phyloP scores from a whole-genome alignment of 2,797 vertebrate species.

The Otus scops region DNA sequence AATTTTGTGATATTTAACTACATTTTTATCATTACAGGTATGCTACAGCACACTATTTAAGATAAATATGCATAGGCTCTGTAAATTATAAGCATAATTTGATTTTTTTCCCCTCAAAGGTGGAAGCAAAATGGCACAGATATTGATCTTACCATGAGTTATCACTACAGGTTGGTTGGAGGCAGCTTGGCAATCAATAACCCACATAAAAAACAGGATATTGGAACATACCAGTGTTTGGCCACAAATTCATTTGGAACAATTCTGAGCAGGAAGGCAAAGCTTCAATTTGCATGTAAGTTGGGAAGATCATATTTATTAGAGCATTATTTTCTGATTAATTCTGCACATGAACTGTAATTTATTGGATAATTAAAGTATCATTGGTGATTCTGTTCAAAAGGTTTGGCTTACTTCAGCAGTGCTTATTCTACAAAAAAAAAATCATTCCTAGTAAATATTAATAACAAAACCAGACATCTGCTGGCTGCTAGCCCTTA shows the following conservation, averaged over 20 bases:
- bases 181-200: conserved; percentile 75
- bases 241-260: conserved; percentile 79
- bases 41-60: conserved; percentile 36
- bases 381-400: neutral
- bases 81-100: conserved; percentile 63
- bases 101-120: conserved; percentile 71
- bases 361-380: conserved; percentile 25
- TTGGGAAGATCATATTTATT: conserved; percentile 37
- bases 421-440: neutral
- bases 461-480: neutral
- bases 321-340: conserved; percentile 15
- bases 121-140: conserved; percentile 78
- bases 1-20: conserved; percentile 1
- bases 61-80: conserved; percentile 43
- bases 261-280: conserved; percentile 73
- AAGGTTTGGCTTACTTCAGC: neutral
- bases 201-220: conserved; percentile 70
- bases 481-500: neutral
- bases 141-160: conserved; percentile 75
- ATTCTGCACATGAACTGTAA: conserved; percentile 19
- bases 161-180: conserved; percentile 76
- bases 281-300: conserved; percentile 80
- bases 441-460: neutral
- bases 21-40: conserved; percentile 40
- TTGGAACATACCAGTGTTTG: conserved; percentile 77